Base-by-base conservation (phyloP, 2,113 vertebrate species). In the Pipa parva region DNA sequence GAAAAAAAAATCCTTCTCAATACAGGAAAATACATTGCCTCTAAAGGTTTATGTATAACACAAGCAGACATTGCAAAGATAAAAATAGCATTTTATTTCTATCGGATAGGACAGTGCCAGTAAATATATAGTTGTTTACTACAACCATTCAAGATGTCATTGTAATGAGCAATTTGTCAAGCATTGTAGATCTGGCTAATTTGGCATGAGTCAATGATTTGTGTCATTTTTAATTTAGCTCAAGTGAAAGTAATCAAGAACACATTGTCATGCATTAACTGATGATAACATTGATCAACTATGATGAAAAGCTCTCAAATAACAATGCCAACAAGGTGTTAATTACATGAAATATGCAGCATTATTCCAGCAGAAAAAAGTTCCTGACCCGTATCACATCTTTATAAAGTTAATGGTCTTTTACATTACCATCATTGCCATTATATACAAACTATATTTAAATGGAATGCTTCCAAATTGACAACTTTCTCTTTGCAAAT, bases 261-360 rank as follows among this genome's bases (percentile, higher is more conserved):
- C 54, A 27, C 65, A 73, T 76, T 24, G 26, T 75, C 66, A 17
- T 67, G 75, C 77, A 72, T 77, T 75, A 71, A 65, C 49, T 71
- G 72, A 71, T 80, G 81, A 82, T 82, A 83, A 71, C 76, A 82
- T 72, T 82, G 74, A 82, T 83, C 73, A 63, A 73, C 61, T 71
- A 59, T 39, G 74, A 55, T 55, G n/a, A 21, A 11, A 2, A 8
- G 29, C n/a, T 17, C 17, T 55, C 63, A 20, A 4, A 20, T 1
- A 45, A 64, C 49, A 63, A 51, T 26, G 31, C 13, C 28, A 21
- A 31, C 13, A 63, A 50, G 29, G 24, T 52, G 31, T 42, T 27
- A 39, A 31, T 54, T 54, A n/a, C 52, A 37, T 11, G 17, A 24
- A 54, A 26, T 26, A 63, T 52, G 8, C 11, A 63, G 33, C 15